Evolutionary conservation across 2,888 invertebrate species (phyloP).

Genomic region (Xestia xanthographa): DNA sequence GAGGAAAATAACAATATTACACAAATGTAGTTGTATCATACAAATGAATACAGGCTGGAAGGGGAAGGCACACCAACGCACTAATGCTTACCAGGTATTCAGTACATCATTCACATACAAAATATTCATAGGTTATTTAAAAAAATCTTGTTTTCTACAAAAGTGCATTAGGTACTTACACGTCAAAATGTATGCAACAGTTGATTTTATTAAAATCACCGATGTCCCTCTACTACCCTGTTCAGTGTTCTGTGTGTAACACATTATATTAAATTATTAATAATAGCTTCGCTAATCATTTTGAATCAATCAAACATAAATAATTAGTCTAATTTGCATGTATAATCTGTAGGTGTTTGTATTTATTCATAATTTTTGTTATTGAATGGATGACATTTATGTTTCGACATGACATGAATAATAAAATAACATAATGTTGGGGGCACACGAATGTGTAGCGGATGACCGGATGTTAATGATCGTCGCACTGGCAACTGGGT

Average conservation of each 20-base stretch:
- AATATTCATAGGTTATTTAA: not conserved
- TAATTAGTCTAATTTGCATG: not conserved
- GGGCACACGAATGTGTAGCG: constrained; percentile 2
- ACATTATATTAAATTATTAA: not conserved
- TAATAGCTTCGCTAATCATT: not conserved
- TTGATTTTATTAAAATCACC: not conserved
- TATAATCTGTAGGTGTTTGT: not conserved
- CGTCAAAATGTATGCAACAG: not conserved
- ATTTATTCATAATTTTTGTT: constrained; percentile 1
- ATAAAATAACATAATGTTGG: not conserved
- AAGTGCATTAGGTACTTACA: not conserved
- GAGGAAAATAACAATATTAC: constrained; percentile 30
- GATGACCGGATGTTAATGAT: constrained; percentile 8
- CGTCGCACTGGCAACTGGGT: constrained; percentile 4
- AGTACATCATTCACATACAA: not conserved
- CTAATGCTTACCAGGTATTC: too few relatives aligned
- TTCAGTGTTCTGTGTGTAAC: not conserved
- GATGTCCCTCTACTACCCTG: not conserved
- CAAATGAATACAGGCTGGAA: not conserved
- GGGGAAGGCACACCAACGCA: too few relatives aligned
- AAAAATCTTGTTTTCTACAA: not conserved
- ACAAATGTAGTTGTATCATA: not conserved
- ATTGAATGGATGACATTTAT: constrained; percentile 15
- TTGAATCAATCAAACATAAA: not conserved
- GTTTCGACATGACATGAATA: constrained; percentile 12